phyloP scores from a whole-genome alignment of 2,888 invertebrate genomes.

The Amaurobius ferox region DNA sequence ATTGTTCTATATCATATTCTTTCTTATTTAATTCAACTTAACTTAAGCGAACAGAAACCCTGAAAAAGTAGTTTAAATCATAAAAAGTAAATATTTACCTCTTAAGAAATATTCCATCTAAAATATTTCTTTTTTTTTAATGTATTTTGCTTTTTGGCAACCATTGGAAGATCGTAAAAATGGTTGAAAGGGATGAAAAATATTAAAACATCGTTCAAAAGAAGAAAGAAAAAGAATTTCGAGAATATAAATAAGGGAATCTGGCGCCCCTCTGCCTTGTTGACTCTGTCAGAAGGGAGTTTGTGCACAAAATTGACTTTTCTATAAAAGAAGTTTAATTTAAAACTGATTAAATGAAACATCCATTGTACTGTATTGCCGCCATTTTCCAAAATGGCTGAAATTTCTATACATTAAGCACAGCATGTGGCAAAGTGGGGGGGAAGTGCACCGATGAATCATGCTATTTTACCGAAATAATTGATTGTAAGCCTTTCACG shows the following conservation, averaged over 20 bases:
- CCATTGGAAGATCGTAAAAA: not conserved
- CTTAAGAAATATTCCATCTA: not conserved
- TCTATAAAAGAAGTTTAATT: conserved; percentile 1
- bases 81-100: not conserved
- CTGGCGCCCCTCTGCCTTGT: not conserved
- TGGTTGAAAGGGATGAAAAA: not conserved
- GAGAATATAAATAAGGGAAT: conserved; percentile 1
- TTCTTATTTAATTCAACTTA: too few species aligned
- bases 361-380: not conserved
- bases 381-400: not conserved
- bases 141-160: not conserved
- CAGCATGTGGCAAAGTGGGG: conserved; percentile 6
- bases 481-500: not conserved
- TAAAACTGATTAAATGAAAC: conserved; percentile 12
- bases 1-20: not conserved
- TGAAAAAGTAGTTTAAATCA: not conserved
- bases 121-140: not conserved
- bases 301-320: not conserved
- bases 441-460: not conserved
- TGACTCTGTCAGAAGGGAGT: not conserved
- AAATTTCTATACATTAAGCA: not conserved
- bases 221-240: not conserved
- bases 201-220: conserved; percentile 1
- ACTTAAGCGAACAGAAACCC: not conserved
- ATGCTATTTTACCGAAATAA: not conserved